phyloP scores from a whole-genome alignment of 2,888 invertebrate species.

The Diloba caeruleocephala region DNA sequence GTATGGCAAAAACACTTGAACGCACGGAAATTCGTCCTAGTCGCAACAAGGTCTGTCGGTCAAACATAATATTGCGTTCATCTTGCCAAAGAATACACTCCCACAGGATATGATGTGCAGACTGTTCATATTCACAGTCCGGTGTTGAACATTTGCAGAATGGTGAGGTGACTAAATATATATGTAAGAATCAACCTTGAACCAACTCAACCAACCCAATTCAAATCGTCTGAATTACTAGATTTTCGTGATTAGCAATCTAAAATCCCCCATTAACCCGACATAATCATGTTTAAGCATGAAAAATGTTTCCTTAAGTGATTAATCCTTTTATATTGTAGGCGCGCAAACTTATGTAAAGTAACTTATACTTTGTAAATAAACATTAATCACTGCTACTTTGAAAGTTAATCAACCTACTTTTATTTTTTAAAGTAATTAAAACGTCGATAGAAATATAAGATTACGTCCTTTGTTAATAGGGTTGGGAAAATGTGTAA shows the following conservation, averaged over 20 bases:
- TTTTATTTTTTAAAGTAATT: conserved; percentile 51
- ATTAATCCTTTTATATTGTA: conserved; percentile 43
- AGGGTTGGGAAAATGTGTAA: not conserved
- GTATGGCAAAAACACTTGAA: too few relatives aligned
- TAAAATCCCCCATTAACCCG: conserved; percentile 38
- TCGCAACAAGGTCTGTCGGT: too few relatives aligned
- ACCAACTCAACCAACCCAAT: too few relatives aligned
- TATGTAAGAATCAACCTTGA: too few relatives aligned
- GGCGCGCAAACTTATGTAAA: conserved; percentile 24
- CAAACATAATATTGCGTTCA: too few relatives aligned
- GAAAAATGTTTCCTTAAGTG: conserved; percentile 41
- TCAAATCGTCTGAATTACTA: conserved; percentile 20
- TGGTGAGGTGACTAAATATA: too few relatives aligned
- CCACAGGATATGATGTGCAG: too few relatives aligned
- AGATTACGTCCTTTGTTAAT: conserved; percentile 28
- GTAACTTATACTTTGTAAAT: conserved; percentile 45
- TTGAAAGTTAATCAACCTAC: conserved; percentile 41
- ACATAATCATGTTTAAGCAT: conserved; percentile 35
- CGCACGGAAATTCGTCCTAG: too few relatives aligned
- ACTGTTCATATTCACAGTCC: too few relatives aligned
- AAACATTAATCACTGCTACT: conserved; percentile 43
- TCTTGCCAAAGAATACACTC: too few relatives aligned
- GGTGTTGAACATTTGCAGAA: too few relatives aligned
- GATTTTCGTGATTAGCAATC: conserved; percentile 14
- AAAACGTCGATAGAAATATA: conserved; percentile 31